phyloP scores from a whole-genome alignment of 2,113 vertebrate species.

The Camelus dromedarius region DNA sequence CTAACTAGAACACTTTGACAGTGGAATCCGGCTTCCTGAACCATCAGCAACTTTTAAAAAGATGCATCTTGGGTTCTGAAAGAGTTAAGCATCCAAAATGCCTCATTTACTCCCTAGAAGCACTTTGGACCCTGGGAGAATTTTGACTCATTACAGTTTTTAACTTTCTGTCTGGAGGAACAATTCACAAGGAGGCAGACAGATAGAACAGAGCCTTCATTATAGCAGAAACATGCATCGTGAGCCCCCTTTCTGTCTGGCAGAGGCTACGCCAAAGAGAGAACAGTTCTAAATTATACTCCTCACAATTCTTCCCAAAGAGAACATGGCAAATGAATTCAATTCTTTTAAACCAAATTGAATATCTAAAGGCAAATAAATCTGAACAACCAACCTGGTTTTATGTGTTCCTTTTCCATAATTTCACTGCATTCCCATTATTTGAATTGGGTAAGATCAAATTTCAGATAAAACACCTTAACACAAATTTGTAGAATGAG shows the following conservation, averaged over 20 bases:
- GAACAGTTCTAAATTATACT: conserved; percentile 59
- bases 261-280: conserved; percentile 29
- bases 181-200: conserved; percentile 55
- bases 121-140: conserved; percentile 38
- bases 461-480: conserved; percentile 77
- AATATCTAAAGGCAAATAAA: conserved; percentile 74
- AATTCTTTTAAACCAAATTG: conserved; percentile 71
- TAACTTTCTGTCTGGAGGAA: conserved; percentile 68
- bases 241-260: background rate
- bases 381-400: conserved; percentile 52
- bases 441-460: conserved; percentile 75
- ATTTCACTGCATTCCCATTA: conserved; percentile 61
- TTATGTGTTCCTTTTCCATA: conserved; percentile 52
- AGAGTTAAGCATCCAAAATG: conserved; percentile 58
- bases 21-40: conserved; percentile 3
- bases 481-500: conserved; percentile 72
- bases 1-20: conserved; percentile 36
- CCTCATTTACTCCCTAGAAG: conserved; percentile 16
- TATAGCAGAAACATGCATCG: background rate
- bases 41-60: background rate
- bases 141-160: conserved; percentile 67
- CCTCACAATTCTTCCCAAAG: conserved; percentile 59
- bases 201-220: conserved; percentile 45
- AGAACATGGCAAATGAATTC: conserved; percentile 72
- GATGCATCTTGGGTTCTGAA: conserved; percentile 7